phyloP scores from a whole-genome alignment of 1,140 invertebrate species.

The Thaumatotibia leucotreta region DNA sequence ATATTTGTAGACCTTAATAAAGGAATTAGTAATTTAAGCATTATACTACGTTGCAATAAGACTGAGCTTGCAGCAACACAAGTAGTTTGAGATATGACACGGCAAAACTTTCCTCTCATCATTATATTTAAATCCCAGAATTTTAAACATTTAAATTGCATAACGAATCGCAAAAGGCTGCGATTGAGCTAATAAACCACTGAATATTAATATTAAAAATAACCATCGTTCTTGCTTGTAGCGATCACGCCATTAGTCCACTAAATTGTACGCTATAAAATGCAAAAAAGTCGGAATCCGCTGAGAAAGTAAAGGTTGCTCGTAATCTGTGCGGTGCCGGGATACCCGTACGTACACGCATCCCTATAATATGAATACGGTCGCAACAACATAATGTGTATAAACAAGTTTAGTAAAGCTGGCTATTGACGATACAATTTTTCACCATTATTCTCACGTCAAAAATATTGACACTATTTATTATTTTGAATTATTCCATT shows the following conservation, averaged over 20 bases:
- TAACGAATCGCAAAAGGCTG: conserved; percentile 16
- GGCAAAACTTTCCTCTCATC: background rate
- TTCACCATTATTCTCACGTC: too few species aligned
- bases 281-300: conserved; percentile 33
- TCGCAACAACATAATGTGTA: conserved; percentile 9
- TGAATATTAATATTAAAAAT: conserved; percentile 22
- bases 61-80: background rate
- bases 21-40: background rate
- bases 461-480: too few species aligned
- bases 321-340: conserved; percentile 15
- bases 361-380: conserved; percentile 9
- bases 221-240: conserved; percentile 30
- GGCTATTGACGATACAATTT: background rate
- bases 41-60: background rate
- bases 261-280: conserved; percentile 44
- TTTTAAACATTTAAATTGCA: conserved; percentile 11
- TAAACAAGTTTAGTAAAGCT: background rate
- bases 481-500: too few species aligned
- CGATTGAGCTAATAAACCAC: conserved; percentile 21
- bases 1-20: background rate
- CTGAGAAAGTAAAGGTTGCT: conserved; percentile 19
- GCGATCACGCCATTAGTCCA: conserved; percentile 35
- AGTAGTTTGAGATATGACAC: background rate
- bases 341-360: background rate
- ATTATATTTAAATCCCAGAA: background rate